Evolutionary conservation across 2,797 vertebrate species (phyloP), one percentile per base, ranked within the genome.

Genomic region (Sarcoramphus papa): DNA sequence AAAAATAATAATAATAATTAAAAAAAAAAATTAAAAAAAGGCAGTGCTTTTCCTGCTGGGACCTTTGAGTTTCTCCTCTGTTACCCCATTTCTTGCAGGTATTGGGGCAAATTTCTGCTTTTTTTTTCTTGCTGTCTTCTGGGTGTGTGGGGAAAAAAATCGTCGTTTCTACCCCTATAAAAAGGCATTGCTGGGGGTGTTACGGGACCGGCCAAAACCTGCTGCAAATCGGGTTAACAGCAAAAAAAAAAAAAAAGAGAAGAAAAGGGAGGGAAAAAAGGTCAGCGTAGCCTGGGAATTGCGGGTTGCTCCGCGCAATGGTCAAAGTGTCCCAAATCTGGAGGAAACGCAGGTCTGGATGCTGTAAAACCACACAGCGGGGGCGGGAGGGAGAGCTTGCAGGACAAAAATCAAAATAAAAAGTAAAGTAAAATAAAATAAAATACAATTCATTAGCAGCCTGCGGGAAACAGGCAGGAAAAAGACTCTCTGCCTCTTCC

Each of bases 61-160:
- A 15, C 33, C 5, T 74, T 47, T 48, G 25, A 21, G 11, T 40
- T 74, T 85, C 45, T 47, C 19, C 16, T 40, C 22, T 33, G 35
- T 68, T 31, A 13, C 9, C 6, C 6, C n/a, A 1, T 69, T 64
- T 76, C 56, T 47, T 22, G 13, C 41, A 73, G 21, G 9, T 57
- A 47, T 18, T 35, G 43, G 11, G 25, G 19, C 6, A 89, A 64
- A 59, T 19, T 63, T 80, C 37, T 75, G 7, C 19, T 14, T 14
- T 33, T 40, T 68, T 57, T 35, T 63, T 14, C 22, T 47, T 63
- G 43, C 1, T 11, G 23, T 21, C 47, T 60, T 83, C 33, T 12
- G 14, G 14, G 7, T 62, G 6, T 12, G 2, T 21, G 15, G 35
- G 28, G 4, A 3, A 56, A 41, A 43, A 12, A 0, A 22, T n/a